Conservation (phyloP, 2,888 invertebrate species). For the Andrena chrysosceles region DNA sequence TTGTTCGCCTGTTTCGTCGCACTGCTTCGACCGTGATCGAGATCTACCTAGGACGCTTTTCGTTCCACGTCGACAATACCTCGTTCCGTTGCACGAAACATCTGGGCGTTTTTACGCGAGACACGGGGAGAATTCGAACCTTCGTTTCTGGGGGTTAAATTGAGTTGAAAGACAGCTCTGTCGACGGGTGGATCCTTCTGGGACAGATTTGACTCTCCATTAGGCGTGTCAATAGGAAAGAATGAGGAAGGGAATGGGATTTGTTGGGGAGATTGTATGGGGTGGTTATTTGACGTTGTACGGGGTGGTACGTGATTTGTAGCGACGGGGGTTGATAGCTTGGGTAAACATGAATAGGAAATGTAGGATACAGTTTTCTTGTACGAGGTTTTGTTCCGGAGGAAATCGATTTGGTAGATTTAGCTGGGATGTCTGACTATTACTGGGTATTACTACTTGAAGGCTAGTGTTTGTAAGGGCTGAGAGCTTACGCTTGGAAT, state of each 20-base stretch:
- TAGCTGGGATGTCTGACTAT: neutral
- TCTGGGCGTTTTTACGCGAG: neutral
- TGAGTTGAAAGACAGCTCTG: neutral
- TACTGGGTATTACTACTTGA: neutral
- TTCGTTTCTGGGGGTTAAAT: neutral
- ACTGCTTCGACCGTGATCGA: neutral
- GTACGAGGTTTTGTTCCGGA: neutral
- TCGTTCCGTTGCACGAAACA: slow-evolving; percentile 6
- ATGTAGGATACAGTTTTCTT: neutral
- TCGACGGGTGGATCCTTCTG: neutral
- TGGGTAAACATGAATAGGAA: neutral
- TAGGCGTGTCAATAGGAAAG: neutral
- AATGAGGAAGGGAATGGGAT: neutral
- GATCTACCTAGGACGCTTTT: slow-evolving; percentile 7
- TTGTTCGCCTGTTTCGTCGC: slow-evolving; percentile 1
- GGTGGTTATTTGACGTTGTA: neutral
- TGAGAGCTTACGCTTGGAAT: too few species aligned
- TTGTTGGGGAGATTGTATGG: neutral
- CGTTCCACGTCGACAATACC: slow-evolving; percentile 3
- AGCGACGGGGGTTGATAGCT: too few species aligned
- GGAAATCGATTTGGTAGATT: neutral
- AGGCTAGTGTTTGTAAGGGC: neutral
- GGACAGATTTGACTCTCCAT: neutral
- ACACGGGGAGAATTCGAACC: neutral
- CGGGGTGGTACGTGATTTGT: too few species aligned